phyloP scores from a whole-genome alignment of 1,140 invertebrate genomes.

The Monochamus saltuarius region DNA sequence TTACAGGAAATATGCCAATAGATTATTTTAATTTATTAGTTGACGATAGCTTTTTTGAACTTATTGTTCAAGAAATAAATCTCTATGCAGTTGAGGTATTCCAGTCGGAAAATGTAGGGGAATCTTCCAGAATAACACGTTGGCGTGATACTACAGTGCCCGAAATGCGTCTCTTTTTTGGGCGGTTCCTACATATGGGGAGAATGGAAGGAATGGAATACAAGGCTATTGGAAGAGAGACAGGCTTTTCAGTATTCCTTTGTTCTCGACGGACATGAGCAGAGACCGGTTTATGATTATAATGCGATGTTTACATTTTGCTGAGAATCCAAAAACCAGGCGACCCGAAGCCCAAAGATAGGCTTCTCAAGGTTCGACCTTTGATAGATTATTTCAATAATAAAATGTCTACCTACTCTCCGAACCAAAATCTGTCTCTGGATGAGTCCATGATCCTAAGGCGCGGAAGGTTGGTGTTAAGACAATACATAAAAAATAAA shows the following conservation, averaged over 20 bases:
- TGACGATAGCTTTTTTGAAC: conserved; percentile 1
- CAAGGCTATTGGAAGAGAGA: conserved; percentile 1
- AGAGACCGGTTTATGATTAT: background rate
- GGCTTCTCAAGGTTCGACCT: no score
- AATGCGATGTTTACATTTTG: conserved; percentile 3
- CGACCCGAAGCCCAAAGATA: no score
- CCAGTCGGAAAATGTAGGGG: background rate
- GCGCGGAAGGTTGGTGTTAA: no score
- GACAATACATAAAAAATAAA: conserved; percentile 26
- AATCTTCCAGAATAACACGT: background rate
- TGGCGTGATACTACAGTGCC: conserved; percentile 3
- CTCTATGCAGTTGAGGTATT: background rate
- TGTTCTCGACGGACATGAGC: background rate
- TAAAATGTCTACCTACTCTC: no score
- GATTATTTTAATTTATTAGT: background rate
- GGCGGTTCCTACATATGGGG: conserved; percentile 3
- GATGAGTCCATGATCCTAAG: no score
- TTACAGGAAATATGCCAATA: conserved; percentile 2
- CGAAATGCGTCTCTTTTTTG: conserved; percentile 1
- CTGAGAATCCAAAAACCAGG: background rate
- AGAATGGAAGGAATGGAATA: background rate
- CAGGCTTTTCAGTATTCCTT: background rate
- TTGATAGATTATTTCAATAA: no score
- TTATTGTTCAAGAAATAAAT: background rate
- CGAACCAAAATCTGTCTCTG: no score